Evolutionary conservation across 2,888 invertebrate genomes (phyloP), one percentile per base, ranked within the genome.

Genomic region (Acronicta leporina): DNA sequence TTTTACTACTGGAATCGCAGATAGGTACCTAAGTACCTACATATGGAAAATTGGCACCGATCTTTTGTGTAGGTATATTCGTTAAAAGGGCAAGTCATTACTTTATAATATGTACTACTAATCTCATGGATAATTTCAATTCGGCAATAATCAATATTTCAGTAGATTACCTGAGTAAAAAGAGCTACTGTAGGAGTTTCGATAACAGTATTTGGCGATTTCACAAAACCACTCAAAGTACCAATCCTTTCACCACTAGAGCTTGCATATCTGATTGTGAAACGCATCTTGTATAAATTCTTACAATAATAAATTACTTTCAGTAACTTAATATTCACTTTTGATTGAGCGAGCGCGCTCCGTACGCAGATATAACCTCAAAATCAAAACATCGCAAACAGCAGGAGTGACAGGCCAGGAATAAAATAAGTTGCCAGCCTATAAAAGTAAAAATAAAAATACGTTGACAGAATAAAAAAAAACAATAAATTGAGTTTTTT

Each of bases 141-240:
- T 13, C 13, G 5, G 4, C 13, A 33, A 11, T 10, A 33, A 38
- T 2, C 6, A 38, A n/a, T 38, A 38, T 58, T 52, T 42, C 16
- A 20, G 11, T 8, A 50, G 43, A 57, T n/a, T 92, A 96, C 97
- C 95, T 96, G 96, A 8, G 98, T 97, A 65, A 97, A 96, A 61
- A 98, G 90, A 80, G 98, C 95, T 33, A 97, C 94, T 50, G 96
- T 88, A 0, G 98, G 98, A 25, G 98, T 98, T 89, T 97, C 96
- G 48, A 97, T 95, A 46, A 84, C 81, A 38, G 94, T 81, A 52
- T 92, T 93, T 0, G 96, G 95, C 49, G 95, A 92, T 77, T 95
- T 95, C 27, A 94, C 86, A 57, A 97, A 94, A 66, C 95, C 95
- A 0, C 94, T 91, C 20, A 97, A 78, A n/a, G 81, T 85, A 13